Evolutionary conservation across 2,888 invertebrate genomes (phyloP).

Genomic region (Tyria jacobaeae): DNA sequence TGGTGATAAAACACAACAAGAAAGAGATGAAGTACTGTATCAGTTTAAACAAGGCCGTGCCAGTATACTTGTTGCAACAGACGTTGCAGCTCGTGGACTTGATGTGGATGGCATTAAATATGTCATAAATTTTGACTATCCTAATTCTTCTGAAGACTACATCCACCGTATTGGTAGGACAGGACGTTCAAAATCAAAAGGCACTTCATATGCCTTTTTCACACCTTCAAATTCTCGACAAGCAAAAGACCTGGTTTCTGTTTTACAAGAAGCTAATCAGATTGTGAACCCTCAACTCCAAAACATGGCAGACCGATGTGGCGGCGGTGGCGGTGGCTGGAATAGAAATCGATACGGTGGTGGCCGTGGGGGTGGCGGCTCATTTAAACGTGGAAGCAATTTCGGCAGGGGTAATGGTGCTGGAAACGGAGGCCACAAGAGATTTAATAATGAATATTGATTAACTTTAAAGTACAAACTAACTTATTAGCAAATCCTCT

Average conservation of each 20-base stretch:
- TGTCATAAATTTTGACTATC: constrained; percentile 98
- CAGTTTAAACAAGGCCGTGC: constrained; percentile 96
- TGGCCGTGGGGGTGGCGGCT: constrained; percentile 81
- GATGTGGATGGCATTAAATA: constrained; percentile 98
- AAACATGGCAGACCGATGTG: constrained; percentile 91
- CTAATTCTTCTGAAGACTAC: constrained; percentile 97
- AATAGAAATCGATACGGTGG: constrained; percentile 83
- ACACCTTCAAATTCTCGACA: constrained; percentile 95
- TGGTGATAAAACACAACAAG: constrained; percentile 98
- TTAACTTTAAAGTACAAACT: constrained; percentile 62
- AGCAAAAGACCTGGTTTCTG: constrained; percentile 95
- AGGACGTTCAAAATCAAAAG: constrained; percentile 94
- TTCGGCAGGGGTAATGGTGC: constrained; percentile 77
- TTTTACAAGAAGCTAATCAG: constrained; percentile 96
- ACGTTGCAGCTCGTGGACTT: constrained; percentile 98
- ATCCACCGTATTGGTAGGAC: constrained; percentile 98
- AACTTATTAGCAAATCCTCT: constrained; percentile 73
- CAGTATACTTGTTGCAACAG: constrained; percentile 97
- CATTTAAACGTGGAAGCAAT: constrained; percentile 80
- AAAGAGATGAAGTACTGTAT: constrained; percentile 96
- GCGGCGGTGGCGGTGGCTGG: constrained; percentile 88
- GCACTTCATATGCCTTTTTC: constrained; percentile 98
- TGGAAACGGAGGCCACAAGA: constrained; percentile 73
- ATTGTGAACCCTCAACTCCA: constrained; percentile 94
- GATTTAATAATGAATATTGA: constrained; percentile 81